Conservation (phyloP, 2,113 vertebrate genomes). For the Cervus canadensis region DNA sequence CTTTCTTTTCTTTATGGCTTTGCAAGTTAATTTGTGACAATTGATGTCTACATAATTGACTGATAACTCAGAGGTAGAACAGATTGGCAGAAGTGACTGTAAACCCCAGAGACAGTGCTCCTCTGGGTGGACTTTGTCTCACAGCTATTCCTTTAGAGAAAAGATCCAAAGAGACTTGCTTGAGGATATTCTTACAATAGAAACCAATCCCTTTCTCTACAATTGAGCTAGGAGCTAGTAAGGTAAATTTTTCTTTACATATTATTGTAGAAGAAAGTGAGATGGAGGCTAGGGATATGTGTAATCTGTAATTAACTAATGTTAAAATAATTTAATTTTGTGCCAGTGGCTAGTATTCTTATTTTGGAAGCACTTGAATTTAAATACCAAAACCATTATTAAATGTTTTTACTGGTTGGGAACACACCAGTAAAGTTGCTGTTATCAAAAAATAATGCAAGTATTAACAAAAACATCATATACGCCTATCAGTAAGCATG, state of each 20-base stretch:
- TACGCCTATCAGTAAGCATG: not conserved
- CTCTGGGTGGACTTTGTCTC: not conserved
- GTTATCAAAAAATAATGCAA: not conserved
- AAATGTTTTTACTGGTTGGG: not conserved
- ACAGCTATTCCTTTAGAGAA: not conserved
- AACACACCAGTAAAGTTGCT: not conserved
- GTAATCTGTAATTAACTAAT: slow-evolving; percentile 9
- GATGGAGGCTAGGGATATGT: not conserved
- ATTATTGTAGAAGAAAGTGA: not conserved
- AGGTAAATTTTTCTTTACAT: not conserved
- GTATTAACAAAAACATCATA: not conserved
- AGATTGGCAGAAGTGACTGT: not conserved
- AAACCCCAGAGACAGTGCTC: not conserved
- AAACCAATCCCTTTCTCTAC: not conserved
- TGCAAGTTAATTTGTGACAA: not conserved
- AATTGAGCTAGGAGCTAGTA: not conserved
- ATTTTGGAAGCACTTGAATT: not conserved
- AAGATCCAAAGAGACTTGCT: not conserved
- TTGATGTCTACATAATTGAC: not conserved
- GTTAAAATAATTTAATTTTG: slow-evolving; percentile 6
- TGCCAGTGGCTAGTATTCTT: slow-evolving; percentile 12
- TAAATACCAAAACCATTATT: not conserved
- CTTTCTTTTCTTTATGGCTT: not conserved
- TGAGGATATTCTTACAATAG: not conserved
- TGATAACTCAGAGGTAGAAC: not conserved